Percentiles rank a stretch among this genome's conserved stretches.
Conservation (phyloP, 2,888 invertebrate genomes). For the Ochlodes sylvanus region DNA sequence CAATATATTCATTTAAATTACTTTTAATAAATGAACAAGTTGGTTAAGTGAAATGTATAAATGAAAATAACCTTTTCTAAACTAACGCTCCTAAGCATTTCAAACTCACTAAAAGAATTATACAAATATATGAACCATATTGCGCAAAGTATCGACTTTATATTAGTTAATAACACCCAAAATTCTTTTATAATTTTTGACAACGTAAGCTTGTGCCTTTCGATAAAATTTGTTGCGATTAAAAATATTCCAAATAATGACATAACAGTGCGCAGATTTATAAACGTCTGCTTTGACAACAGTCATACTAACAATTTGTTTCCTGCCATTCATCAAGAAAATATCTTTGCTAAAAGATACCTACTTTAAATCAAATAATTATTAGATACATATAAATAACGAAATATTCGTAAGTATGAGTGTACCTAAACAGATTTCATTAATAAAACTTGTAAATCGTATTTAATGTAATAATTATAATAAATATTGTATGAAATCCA, state of each 20-base stretch:
- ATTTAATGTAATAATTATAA: too few relatives aligned
- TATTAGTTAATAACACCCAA: constrained; percentile 61
- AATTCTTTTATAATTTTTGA: constrained; percentile 70
- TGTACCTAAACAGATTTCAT: too few relatives aligned
- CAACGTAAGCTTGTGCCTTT: constrained; percentile 62
- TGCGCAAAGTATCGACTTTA: constrained; percentile 65
- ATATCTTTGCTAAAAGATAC: too few relatives aligned
- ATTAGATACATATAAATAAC: too few relatives aligned
- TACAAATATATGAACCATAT: constrained; percentile 67
- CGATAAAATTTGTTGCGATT: constrained; percentile 60
- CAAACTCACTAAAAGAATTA: constrained; percentile 69
- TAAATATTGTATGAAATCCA: too few relatives aligned
- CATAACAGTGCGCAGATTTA: constrained; percentile 45
- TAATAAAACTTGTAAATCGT: too few relatives aligned
- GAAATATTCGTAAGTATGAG: too few relatives aligned
- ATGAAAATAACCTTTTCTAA: constrained; percentile 62
- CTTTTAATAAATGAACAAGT: constrained; percentile 7
- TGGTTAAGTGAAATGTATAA: background rate
- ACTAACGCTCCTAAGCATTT: constrained; percentile 76
- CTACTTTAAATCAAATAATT: too few relatives aligned
- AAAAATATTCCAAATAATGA: constrained; percentile 62
- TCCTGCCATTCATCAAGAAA: constrained; percentile 1
- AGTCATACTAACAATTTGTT: background rate
- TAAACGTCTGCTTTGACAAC: constrained; percentile 2
- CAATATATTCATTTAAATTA: constrained; percentile 17